Percentiles rank a stretch among this genome's conserved stretches.
Evolutionary conservation across 2,888 invertebrate genomes (phyloP).

Genomic region (Dione juno): DNA sequence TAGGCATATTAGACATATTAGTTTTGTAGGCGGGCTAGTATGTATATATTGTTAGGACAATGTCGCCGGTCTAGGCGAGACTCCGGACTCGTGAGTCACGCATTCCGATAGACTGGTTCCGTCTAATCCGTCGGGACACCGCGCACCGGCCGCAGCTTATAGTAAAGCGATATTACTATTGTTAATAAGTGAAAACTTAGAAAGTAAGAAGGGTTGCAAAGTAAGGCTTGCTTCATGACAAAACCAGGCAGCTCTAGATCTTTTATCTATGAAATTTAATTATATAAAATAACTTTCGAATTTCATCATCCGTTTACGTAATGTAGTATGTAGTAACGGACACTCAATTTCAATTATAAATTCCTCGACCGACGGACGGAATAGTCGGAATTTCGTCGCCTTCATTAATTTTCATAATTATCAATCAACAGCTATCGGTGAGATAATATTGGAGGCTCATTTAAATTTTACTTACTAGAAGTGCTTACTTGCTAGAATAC

Average conservation of each 20-base stretch:
- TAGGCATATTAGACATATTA: not conserved
- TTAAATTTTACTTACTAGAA: too few relatives aligned
- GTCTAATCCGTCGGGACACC: not conserved
- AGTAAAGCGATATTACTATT: not conserved
- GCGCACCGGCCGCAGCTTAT: not conserved
- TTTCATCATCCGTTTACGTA: not conserved
- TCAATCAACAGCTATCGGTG: not conserved
- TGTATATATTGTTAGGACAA: conserved; percentile 9
- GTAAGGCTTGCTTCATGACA: too few relatives aligned
- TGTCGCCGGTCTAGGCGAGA: not conserved
- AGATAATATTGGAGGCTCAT: not conserved
- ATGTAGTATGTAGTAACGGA: not conserved
- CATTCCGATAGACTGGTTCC: conserved; percentile 20
- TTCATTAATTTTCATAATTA: conserved; percentile 13
- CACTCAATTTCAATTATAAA: conserved; percentile 7
- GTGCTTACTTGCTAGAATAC: not conserved
- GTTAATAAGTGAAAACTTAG: too few relatives aligned
- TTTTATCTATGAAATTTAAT: not conserved
- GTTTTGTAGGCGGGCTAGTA: not conserved
- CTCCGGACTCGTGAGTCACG: conserved; percentile 26
- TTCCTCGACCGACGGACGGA: not conserved
- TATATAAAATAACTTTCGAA: not conserved
- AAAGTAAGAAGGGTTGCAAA: too few relatives aligned
- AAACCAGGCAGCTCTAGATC: too few relatives aligned
- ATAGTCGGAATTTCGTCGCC: not conserved